These are phyloP conservation scores for Eunapius fragilis DNA, from an alignment of 37 sponge, comb jelly and placozoan species.

Conservation along the genomic window DNA sequence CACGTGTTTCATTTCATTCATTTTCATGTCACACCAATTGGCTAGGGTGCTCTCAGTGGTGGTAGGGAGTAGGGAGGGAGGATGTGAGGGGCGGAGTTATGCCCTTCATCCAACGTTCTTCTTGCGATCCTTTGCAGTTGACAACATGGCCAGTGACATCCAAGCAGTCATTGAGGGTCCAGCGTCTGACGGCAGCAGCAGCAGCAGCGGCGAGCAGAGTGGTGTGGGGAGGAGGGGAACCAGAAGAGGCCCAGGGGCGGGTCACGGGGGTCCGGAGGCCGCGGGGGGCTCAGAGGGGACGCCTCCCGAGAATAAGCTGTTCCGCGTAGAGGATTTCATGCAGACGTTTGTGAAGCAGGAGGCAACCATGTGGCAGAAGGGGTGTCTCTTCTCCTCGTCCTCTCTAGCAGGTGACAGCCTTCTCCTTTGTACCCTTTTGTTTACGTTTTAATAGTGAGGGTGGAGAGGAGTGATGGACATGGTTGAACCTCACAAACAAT, in stretches of 20 bases:
- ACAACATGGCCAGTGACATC: neutral
- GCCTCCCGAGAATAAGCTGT: slow-evolving; percentile 9
- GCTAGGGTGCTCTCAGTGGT: too few relatives aligned
- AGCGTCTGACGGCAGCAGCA: neutral
- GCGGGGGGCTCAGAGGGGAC: neutral
- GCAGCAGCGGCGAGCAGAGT: neutral
- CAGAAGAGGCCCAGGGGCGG: too few relatives aligned
- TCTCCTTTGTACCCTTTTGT: neutral
- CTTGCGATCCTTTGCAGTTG: neutral
- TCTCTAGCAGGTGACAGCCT: neutral
- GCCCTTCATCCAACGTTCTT: neutral
- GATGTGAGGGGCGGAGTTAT: neutral
- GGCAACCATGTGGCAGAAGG: slow-evolving; percentile 49
- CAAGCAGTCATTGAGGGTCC: neutral
- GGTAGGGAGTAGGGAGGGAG: neutral
- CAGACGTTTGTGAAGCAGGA: slow-evolving; percentile 46
- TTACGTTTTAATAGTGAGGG: neutral
- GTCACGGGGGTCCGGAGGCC: neutral
- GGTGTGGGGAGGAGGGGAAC: neutral
- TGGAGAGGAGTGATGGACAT: neutral
- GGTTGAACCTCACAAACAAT: too few relatives aligned
- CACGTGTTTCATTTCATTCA: too few relatives aligned
- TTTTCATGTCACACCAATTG: too few relatives aligned
- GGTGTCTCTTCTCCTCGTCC: slow-evolving; percentile 12
- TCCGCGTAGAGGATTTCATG: slow-evolving; percentile 30